Percentiles rank a stretch among this genome's conserved stretches.
Evolutionary conservation across 2,113 vertebrate genomes (phyloP).

Genomic region (Myotis yumanensis): DNA sequence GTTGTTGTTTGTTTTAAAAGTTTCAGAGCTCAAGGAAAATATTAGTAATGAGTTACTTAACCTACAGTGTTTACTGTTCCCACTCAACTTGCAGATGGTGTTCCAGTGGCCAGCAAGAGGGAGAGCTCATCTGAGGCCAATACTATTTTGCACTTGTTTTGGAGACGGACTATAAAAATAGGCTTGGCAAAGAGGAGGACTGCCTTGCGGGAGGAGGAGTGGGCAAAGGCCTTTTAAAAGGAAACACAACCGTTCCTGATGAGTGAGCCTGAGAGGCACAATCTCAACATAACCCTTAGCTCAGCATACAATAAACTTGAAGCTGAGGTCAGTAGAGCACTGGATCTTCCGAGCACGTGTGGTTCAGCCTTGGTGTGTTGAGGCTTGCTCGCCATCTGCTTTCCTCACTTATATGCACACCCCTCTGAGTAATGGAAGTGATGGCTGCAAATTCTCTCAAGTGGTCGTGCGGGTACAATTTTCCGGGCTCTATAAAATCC

Average conservation of each 20-base stretch:
- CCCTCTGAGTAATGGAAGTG: neutral
- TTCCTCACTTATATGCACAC: neutral
- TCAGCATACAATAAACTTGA: neutral
- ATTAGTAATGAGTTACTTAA: slow-evolving; percentile 86
- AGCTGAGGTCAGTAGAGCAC: neutral
- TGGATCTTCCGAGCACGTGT: neutral
- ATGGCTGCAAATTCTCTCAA: slow-evolving; percentile 32
- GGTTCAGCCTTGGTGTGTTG: neutral
- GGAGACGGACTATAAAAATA: slow-evolving; percentile 79
- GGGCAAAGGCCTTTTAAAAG: slow-evolving; percentile 58
- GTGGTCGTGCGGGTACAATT: neutral
- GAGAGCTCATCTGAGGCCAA: slow-evolving; percentile 73
- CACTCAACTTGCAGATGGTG: slow-evolving; percentile 81
- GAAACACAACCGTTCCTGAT: slow-evolving; percentile 2
- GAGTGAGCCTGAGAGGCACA: neutral
- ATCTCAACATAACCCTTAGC: neutral
- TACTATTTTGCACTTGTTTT: slow-evolving; percentile 82
- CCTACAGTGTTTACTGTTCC: slow-evolving; percentile 84
- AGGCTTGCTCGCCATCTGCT: slow-evolving; percentile 7
- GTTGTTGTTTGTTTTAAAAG: slow-evolving; percentile 86
- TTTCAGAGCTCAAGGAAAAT: slow-evolving; percentile 86
- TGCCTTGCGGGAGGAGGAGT: slow-evolving; percentile 60
- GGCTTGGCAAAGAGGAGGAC: slow-evolving; percentile 73
- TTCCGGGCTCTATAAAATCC: neutral
- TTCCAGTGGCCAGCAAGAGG: slow-evolving; percentile 78